Conservation (phyloP, 2,888 invertebrate species). For the Fissipunctia ypsillon region DNA sequence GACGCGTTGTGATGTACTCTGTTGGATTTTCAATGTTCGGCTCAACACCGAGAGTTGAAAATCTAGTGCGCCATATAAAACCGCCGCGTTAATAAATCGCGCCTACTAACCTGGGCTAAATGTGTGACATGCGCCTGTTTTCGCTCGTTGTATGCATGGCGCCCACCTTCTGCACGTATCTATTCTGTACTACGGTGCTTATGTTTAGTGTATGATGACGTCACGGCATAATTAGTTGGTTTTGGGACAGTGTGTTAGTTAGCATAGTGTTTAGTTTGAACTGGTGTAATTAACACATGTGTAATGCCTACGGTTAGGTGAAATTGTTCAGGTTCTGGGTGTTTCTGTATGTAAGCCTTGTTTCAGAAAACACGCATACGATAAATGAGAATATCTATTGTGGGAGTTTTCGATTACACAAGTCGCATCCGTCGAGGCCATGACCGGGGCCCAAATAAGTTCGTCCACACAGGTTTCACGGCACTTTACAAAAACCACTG, state of each 20-base stretch:
- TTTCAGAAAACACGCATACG: slow-evolving; percentile 6
- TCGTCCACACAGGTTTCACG: neutral
- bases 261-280: slow-evolving; percentile 47
- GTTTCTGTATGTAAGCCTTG: neutral
- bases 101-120: neutral
- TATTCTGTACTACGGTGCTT: slow-evolving; percentile 14
- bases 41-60: neutral
- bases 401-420: no score
- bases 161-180: neutral
- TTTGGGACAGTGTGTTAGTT: slow-evolving; percentile 57
- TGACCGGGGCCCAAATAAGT: neutral
- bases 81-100: no score
- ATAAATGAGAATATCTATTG: neutral
- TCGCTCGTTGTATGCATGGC: neutral
- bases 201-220: slow-evolving; percentile 58
- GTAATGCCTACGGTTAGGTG: slow-evolving; percentile 8
- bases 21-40: neutral
- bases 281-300: slow-evolving; percentile 45
- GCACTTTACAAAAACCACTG: neutral
- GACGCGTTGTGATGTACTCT: neutral
- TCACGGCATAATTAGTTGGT: slow-evolving; percentile 60
- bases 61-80: neutral
- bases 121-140: neutral
- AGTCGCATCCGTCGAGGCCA: neutral
- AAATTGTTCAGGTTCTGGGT: slow-evolving; percentile 17